phyloP scores from a whole-genome alignment of 2,888 invertebrate genomes.

The Spicauda simplicius region DNA sequence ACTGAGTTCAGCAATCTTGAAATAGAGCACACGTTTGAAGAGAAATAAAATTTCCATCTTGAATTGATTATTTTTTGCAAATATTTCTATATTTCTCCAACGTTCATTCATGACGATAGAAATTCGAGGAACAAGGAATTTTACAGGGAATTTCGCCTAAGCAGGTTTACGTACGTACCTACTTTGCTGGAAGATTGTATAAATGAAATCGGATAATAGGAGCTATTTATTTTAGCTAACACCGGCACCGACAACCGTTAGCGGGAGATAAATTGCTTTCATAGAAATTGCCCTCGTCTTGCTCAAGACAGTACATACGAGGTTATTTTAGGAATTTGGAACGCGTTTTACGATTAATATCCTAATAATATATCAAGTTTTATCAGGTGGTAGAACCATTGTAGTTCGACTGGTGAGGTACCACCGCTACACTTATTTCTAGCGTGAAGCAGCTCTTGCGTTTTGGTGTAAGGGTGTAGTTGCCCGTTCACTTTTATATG shows the following conservation, averaged over 20 bases:
- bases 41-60: constrained; percentile 22
- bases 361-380: no score
- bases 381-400: no score
- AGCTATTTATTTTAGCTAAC: constrained; percentile 19
- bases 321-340: background rate
- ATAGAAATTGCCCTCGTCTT: constrained; percentile 8
- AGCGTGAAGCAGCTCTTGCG: no score
- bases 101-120: background rate
- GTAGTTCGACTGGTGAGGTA: no score
- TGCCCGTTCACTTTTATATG: no score
- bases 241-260: constrained; percentile 7
- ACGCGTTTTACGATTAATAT: background rate
- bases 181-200: constrained; percentile 13
- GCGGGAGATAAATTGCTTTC: constrained; percentile 4
- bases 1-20: background rate
- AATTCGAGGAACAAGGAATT: background rate
- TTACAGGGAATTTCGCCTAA: constrained; percentile 1
- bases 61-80: constrained; percentile 18
- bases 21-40: constrained; percentile 8
- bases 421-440: no score
- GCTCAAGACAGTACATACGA: background rate
- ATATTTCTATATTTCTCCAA: constrained; percentile 1
- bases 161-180: constrained; percentile 9
- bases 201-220: constrained; percentile 23
- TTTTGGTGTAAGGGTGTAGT: no score